Evolutionary conservation across 2,113 vertebrate genomes (phyloP).

Genomic region (Tetrao urogallus): DNA sequence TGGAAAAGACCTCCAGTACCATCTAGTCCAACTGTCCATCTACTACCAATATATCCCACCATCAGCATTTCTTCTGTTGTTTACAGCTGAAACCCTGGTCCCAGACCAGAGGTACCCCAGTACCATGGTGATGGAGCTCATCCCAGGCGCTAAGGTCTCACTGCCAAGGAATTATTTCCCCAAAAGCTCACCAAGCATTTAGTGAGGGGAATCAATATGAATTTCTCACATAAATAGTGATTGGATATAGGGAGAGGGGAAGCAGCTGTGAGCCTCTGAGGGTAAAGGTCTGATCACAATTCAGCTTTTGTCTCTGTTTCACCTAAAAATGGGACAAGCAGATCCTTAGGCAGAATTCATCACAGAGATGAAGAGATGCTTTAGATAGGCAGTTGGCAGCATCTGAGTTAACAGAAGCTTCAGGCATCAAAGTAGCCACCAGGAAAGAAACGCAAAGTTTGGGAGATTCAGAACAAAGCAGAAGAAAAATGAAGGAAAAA

Average conservation of each 20-base stretch:
- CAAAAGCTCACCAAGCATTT: not conserved
- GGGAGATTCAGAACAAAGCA: not conserved
- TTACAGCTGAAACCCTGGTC: not conserved
- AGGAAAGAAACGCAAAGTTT: not conserved
- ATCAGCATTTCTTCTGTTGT: not conserved
- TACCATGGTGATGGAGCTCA: not conserved
- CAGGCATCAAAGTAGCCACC: not conserved
- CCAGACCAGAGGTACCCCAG: not conserved
- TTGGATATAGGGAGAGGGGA: not conserved
- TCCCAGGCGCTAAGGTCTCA: not conserved
- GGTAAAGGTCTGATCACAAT: fast-evolving
- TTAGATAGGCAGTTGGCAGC: not conserved
- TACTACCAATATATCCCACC: too few species aligned
- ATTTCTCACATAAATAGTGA: not conserved
- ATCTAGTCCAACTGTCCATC: too few species aligned
- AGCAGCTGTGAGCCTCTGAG: not conserved
- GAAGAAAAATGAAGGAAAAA: not conserved
- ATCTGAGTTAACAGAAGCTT: not conserved
- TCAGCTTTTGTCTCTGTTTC: not conserved
- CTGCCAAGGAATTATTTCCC: not conserved
- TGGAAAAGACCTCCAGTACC: too few species aligned
- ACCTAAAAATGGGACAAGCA: not conserved
- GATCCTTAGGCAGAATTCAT: not conserved
- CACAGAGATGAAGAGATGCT: not conserved
- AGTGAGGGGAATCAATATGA: not conserved